Evolutionary conservation across 2,888 invertebrate species (phyloP), one percentile per base, ranked within the genome.

Genomic region (Caprella mutica): DNA sequence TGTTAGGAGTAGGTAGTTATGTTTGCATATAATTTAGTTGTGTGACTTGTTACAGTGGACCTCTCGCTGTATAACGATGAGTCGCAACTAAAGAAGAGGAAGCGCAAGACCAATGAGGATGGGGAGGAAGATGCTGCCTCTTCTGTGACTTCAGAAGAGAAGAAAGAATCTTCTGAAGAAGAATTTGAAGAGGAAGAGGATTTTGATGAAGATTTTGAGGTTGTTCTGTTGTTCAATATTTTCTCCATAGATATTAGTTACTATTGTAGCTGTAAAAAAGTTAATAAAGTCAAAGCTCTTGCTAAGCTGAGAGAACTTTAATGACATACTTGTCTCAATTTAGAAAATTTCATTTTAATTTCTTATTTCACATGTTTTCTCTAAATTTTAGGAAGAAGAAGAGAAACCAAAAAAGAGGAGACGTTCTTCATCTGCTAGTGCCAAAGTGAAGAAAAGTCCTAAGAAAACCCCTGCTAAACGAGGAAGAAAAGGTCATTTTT

Each of bases 31-130:
- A n/a, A n/a, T n/a, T n/a, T n/a, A n/a, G n/a, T n/a, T n/a, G n/a
- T n/a, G n/a, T n/a, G n/a, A n/a, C n/a, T n/a, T n/a, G 33, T 60
- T 76, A 52, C 75, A 87, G 87, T 88, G 78, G 88, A 88, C 72
- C 77, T 88, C 48, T 87, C 87, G 14, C 76, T 88, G 51, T 87
- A 83, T 74, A 85, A 81, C 71, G 85, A 86, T 71, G 87, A 87
- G 74, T 84, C 86, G 57, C 87, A 87, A 72, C 73, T 87, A 65
- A 83, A 83, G 56, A 64, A 50, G 33, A 64, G 58, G 58, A 64
- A 60, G 58, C 48, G 58, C 26, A 58, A 38, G 23, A 27, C 58
- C 14, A 40, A 52, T n/a, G 42, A 58, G 14, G 60, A 64, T 21
- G 55, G 58, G 12, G 64, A 64, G 21, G 61, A 61, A 19, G 59